Base-by-base conservation (phyloP, 2,113 vertebrate genomes). In the Notothenia coriiceps region DNA sequence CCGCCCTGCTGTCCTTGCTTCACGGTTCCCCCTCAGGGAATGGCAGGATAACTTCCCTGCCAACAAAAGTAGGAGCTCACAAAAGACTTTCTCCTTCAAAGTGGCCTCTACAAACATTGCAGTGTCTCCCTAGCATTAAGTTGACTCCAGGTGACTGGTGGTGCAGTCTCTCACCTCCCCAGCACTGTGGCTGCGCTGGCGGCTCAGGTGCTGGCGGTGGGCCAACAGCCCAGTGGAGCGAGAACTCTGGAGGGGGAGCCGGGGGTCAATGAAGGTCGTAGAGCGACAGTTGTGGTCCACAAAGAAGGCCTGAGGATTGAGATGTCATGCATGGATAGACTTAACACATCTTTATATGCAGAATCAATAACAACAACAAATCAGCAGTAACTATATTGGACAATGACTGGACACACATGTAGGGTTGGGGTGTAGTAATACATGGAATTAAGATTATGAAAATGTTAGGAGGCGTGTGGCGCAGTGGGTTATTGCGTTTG, bases 231-330 rank as follows among this genome's bases (percentile, higher is more conserved):
- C 97, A 0, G 97, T 97, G 89, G 98, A 98, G 64, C 98, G 91
- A 10, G 97, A 96, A 70, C 97, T 99, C 94, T 99, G 98, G 64
- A 99, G 85, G 5, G 98, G 98, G 43, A 99, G 96, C 82, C 98
- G 96, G 0, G 98, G 98, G 82, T 99, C 98, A 2, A 99, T 99
- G 95, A 99, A 99, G 0, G 98, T 98, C 33, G 98, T 99, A 29
- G 97, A 97, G 46, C 98, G 96, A 80, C 97, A 98, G 88, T 99
- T 99, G 94, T 99, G 98, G 93, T 99, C 98, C 9, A 99, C 98
- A 60, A 99, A 99, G 90, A 99, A 99, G 2, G 98, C 95, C 98
- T 99, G 91, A 70, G 78, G 61, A 70, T 25, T 10, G 47, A 57
- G 50, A 89, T 0, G 52, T 18, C 9, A 2, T 5, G 54, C 10